A percentile compares a stretch with the other conserved stretches of the same genome.
phyloP scores from a whole-genome alignment of 2,888 invertebrate species.

The Nemotelus nigrinus region DNA sequence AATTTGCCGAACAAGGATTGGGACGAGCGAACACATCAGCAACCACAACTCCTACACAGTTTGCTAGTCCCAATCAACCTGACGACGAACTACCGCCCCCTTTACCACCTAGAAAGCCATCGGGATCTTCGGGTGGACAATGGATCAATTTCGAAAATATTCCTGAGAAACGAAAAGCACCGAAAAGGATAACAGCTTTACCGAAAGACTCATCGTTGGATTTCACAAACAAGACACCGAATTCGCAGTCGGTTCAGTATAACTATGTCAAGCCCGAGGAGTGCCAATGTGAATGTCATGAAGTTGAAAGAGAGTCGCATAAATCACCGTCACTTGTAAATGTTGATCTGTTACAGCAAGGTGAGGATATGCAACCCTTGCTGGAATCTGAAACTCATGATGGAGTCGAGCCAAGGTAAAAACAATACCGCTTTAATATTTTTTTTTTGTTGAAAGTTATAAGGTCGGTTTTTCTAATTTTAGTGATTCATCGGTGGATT shows the following conservation, averaged over 20 bases:
- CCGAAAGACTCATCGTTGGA: conserved; percentile 67
- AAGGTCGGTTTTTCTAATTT: conserved; percentile 51
- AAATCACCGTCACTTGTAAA: conserved; percentile 56
- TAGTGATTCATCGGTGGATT: conserved; percentile 71
- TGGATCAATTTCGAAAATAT: conserved; percentile 91
- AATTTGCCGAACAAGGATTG: conserved; percentile 74
- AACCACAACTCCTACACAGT: conserved; percentile 58
- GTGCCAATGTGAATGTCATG: conserved; percentile 88
- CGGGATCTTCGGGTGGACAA: conserved; percentile 64
- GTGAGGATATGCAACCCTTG: conserved; percentile 67
- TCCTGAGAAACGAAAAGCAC: conserved; percentile 82
- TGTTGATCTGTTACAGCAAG: conserved; percentile 60
- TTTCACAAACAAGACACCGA: conserved; percentile 4
- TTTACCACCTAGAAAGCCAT: conserved; percentile 64
- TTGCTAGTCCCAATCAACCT: conserved; percentile 44
- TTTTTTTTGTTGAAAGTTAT: not conserved
- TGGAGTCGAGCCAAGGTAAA: conserved; percentile 61
- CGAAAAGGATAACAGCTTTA: conserved; percentile 84
- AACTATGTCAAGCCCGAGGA: conserved; percentile 89
- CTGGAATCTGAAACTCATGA: conserved; percentile 64
- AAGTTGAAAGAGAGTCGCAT: conserved; percentile 63
- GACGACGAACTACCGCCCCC: conserved; percentile 65
- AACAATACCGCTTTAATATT: not conserved
- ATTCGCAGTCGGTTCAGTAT: conserved; percentile 66
- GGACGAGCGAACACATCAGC: conserved; percentile 56